Evolutionary conservation across 2,888 invertebrate species (phyloP).

Genomic region (Dynastes tityus): DNA sequence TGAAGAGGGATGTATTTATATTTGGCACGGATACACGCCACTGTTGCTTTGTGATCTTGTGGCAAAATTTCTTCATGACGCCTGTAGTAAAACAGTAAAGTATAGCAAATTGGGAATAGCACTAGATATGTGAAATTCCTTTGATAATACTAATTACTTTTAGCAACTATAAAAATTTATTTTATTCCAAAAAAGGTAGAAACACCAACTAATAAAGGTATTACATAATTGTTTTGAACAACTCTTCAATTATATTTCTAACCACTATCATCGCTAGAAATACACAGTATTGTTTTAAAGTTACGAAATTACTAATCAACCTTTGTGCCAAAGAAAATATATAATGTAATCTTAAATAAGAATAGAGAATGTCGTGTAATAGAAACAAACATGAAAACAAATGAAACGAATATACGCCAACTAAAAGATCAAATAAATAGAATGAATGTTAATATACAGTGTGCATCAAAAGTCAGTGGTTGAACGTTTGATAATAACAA

Average conservation of each 20-base stretch:
- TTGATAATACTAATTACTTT: neutral
- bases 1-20: constrained; percentile 62
- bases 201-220: neutral
- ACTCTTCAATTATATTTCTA: neutral
- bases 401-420: neutral
- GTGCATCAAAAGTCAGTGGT: no score
- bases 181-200: no score
- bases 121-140: constrained; percentile 19
- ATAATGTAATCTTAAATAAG: no score
- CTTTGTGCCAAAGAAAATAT: constrained; percentile 2
- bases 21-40: constrained; percentile 69
- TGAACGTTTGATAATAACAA: no score
- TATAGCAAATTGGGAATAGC: neutral
- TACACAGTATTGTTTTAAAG: neutral
- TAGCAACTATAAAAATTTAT: no score
- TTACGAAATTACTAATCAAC: neutral
- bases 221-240: neutral
- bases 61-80: constrained; percentile 68
- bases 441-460: no score
- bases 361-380: no score
- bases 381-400: neutral
- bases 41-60: constrained; percentile 67
- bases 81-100: neutral
- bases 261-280: neutral
- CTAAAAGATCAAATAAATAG: no score